Conservation (phyloP, 2,888 invertebrate genomes). For the Schizaphis graminum region DNA sequence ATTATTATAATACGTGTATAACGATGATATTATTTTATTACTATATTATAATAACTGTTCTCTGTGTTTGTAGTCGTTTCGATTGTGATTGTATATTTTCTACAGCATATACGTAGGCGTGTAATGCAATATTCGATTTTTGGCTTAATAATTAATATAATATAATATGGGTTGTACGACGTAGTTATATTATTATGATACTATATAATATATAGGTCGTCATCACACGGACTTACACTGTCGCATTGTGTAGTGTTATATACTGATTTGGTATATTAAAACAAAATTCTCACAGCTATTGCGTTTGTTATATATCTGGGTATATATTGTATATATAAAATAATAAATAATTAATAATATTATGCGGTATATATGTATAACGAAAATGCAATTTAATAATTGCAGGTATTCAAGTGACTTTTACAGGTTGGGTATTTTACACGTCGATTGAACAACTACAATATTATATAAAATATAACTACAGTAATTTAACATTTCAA, state of each 20-base stretch:
- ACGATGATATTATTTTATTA: too few relatives aligned
- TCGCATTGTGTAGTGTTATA: not conserved
- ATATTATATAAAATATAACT: too few relatives aligned
- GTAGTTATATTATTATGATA: constrained; percentile 3
- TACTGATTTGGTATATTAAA: not conserved
- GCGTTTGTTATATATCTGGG: not conserved
- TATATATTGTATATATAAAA: not conserved
- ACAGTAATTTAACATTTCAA: too few relatives aligned
- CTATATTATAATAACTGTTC: not conserved
- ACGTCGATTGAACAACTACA: too few relatives aligned
- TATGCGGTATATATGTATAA: too few relatives aligned
- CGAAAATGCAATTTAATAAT: too few relatives aligned
- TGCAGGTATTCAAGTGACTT: too few relatives aligned
- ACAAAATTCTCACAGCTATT: not conserved
- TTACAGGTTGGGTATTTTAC: too few relatives aligned
- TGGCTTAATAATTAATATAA: not conserved
- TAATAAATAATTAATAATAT: too few relatives aligned
- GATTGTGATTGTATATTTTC: not conserved
- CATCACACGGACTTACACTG: not conserved
- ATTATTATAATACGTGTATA: not conserved
- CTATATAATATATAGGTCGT: not conserved
- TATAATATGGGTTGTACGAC: not conserved
- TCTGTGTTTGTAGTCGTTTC: not conserved
- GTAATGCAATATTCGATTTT: not conserved
- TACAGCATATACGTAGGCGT: not conserved